Percentiles rank a stretch among this genome's conserved stretches.
phyloP scores from a whole-genome alignment of 1,140 invertebrate species.

The Drosophila kurseongensis region DNA sequence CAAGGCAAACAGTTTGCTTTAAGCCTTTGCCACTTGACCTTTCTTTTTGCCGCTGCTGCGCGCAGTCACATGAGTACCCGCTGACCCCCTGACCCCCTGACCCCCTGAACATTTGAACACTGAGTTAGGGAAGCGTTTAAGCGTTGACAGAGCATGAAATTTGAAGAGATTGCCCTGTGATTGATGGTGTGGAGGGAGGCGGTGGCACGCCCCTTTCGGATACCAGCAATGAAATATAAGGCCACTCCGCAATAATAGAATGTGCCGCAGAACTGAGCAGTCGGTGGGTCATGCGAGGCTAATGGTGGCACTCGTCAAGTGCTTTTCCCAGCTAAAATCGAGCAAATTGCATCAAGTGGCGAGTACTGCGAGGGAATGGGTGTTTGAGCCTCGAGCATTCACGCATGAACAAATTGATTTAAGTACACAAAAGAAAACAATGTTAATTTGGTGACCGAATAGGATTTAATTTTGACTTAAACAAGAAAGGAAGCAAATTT shows the following conservation, averaged over 20 bases:
- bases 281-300: constrained; percentile 7
- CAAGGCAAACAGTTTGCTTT: constrained; percentile 55
- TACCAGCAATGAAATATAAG: constrained; percentile 42
- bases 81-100: background rate
- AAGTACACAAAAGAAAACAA: background rate
- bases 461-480: no score
- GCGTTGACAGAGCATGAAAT: constrained; percentile 49
- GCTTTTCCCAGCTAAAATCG: constrained; percentile 10
- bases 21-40: constrained; percentile 70
- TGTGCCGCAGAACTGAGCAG: constrained; percentile 12
- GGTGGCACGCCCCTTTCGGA: constrained; percentile 6
- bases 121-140: constrained; percentile 19
- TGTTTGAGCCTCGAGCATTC: constrained; percentile 9
- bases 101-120: constrained; percentile 1
- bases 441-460: background rate
- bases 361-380: background rate
- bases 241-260: constrained; percentile 38
- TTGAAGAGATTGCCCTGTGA: constrained; percentile 45
- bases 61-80: constrained; percentile 25
- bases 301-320: constrained; percentile 29
- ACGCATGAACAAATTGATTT: constrained; percentile 22
- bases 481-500: no score
- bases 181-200: constrained; percentile 26
- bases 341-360: constrained; percentile 26
- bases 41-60: constrained; percentile 26